Evolutionary conservation across 2,113 vertebrate species (phyloP), one percentile per base, ranked within the genome.

Genomic region (Rattus rattus): DNA sequence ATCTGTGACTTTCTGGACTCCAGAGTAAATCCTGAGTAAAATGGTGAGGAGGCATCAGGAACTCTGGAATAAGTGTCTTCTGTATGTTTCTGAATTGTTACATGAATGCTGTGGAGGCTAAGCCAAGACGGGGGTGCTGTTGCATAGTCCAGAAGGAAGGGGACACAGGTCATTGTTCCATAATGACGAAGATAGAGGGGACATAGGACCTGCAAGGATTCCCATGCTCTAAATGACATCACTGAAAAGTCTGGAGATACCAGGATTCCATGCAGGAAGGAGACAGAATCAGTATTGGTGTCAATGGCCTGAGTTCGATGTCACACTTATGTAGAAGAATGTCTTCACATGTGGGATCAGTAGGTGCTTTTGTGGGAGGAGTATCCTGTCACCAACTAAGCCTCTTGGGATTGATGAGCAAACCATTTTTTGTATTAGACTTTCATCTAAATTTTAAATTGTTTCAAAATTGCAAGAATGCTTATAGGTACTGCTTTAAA

Each of bases 401-500:
- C 83, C 8, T 61, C 92, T 52, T 61, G 75, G 49, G 8, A 69
- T 36, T 69, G 63, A 6, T 43, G n/a, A 39, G 7, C 22, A 56
- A 80, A 47, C 5, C 2, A 10, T 39, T 88, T 81, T 59, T 65
- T 75, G 43, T 49, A 33, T 43, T 67, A 85, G 84, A 49, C 22
- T 79, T 95, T 83, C 36, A 39, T 56, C 49, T n/a, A 83, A 54
- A 30, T 61, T 80, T 73, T 33, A 93, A 91, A 76, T 30, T 39
- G 54, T 90, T 90, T 81, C 56, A 65, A 87, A 87, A 72, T n/a
- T 79, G 54, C 95, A 93, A 79, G 26, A n/a, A 75, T 52, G 36
- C 20, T 17, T 47, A 43, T 0, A 36, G 47, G 17, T 2, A 33
- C 8, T 20, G 6, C 17, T 65, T 49, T 87, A 33, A 17, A 59